phyloP scores from a whole-genome alignment of 2,888 invertebrate genomes.

The Philereme transversata region DNA sequence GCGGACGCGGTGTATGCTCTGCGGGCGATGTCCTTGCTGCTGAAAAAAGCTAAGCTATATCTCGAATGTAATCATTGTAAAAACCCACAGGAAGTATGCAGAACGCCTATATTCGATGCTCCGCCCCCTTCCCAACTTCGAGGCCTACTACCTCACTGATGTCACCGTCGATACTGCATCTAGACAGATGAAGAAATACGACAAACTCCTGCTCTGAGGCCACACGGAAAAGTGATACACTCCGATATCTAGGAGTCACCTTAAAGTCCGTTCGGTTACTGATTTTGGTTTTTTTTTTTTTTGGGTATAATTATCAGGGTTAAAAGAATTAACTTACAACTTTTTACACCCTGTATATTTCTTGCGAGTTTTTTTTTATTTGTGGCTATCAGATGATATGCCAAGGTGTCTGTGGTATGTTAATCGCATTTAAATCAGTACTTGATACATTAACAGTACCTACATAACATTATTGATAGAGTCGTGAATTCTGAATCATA shows the following conservation, averaged over 20 bases:
- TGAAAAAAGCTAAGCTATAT: conserved; percentile 48
- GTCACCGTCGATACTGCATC: conserved; percentile 69
- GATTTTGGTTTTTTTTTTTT: too few species aligned
- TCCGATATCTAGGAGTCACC: too few species aligned
- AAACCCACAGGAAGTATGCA: conserved; percentile 75
- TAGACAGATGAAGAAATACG: conserved; percentile 74
- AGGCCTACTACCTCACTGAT: conserved; percentile 77
- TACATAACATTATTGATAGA: background rate
- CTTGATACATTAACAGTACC: background rate
- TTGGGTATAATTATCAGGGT: too few species aligned
- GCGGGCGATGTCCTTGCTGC: conserved; percentile 62
- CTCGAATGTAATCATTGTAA: background rate
- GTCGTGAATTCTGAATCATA: conserved; percentile 52
- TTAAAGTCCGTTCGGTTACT: too few species aligned
- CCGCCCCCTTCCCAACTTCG: conserved; percentile 78
- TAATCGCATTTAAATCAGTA: background rate
- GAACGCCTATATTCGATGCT: conserved; percentile 82
- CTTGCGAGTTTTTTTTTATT: too few species aligned
- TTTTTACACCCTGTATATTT: too few species aligned
- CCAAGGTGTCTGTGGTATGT: background rate
- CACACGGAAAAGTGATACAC: conserved; percentile 45
- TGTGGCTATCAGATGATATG: background rate
- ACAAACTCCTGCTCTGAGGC: conserved; percentile 51
- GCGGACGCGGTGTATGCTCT: conserved; percentile 39
- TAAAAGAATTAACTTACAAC: too few species aligned